These are phyloP conservation scores for Urocyon cinereoargenteus DNA, from an alignment of 2,797 vertebrate species.

Conservation along the genomic window DNA sequence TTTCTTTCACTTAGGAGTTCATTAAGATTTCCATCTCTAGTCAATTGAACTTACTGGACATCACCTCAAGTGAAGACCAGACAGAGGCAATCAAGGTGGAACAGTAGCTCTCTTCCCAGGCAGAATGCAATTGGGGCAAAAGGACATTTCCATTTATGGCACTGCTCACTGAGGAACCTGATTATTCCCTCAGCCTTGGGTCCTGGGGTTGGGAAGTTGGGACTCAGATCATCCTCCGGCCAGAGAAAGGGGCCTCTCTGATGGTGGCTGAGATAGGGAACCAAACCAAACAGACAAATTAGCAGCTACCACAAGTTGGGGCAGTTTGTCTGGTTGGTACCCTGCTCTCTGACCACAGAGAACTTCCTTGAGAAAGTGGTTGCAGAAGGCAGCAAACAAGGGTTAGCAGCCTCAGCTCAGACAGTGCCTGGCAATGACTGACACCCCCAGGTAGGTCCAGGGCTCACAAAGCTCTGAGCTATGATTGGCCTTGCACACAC, in stretches of 20 bases:
- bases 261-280: background rate
- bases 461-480: background rate
- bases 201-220: background rate
- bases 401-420: background rate
- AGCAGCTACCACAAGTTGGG: background rate
- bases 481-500: background rate
- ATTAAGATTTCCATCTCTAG: background rate
- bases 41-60: background rate
- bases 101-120: background rate
- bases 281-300: background rate
- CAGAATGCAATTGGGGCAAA: background rate
- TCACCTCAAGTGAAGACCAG: background rate
- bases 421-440: background rate
- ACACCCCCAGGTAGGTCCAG: background rate
- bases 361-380: background rate
- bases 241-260: background rate
- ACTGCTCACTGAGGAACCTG: background rate
- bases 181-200: background rate
- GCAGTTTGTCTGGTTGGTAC: background rate
- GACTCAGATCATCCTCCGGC: background rate
- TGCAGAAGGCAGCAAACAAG: background rate
- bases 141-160: background rate
- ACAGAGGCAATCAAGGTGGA: background rate
- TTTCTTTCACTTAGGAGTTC: background rate
- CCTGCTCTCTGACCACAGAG: background rate